Conservation (phyloP, 2,888 invertebrate species). For the Drosophila kanekoi region DNA sequence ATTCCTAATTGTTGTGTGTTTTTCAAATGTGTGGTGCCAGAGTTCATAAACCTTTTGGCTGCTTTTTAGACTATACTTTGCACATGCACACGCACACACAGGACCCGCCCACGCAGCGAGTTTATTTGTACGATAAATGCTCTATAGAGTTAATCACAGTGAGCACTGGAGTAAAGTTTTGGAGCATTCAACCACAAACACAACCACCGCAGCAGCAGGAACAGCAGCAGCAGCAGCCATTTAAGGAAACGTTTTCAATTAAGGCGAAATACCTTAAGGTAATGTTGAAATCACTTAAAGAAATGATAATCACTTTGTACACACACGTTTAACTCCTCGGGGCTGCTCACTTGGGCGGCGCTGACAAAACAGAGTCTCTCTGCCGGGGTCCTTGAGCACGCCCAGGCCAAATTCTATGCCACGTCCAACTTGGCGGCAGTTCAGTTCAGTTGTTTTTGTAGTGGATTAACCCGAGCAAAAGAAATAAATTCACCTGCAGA, state of each 20-base stretch:
- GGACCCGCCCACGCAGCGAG: constrained; percentile 11
- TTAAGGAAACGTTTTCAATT: constrained; percentile 75
- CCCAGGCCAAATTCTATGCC: background rate
- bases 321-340: constrained; percentile 72
- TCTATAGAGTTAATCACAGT: constrained; percentile 63
- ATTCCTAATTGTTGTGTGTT: background rate
- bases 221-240: constrained; percentile 51
- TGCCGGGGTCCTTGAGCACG: constrained; percentile 21
- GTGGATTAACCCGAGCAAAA: constrained; percentile 76
- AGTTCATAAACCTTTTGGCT: constrained; percentile 12
- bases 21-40: constrained; percentile 9
- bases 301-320: constrained; percentile 79
- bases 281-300: constrained; percentile 81
- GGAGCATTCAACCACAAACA: constrained; percentile 65
- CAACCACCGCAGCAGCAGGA: constrained; percentile 17
- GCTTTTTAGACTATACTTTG: background rate
- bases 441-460: constrained; percentile 68
- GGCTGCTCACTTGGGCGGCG: constrained; percentile 56
- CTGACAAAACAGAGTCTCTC: constrained; percentile 22
- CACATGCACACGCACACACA: background rate
- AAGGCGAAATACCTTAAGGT: constrained; percentile 74
- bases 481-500: constrained; percentile 77
- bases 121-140: constrained; percentile 50
- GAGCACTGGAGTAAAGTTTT: constrained; percentile 35
- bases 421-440: constrained; percentile 28